Conservation (phyloP, 1,140 invertebrate species). For the Lepidurus couesii region DNA sequence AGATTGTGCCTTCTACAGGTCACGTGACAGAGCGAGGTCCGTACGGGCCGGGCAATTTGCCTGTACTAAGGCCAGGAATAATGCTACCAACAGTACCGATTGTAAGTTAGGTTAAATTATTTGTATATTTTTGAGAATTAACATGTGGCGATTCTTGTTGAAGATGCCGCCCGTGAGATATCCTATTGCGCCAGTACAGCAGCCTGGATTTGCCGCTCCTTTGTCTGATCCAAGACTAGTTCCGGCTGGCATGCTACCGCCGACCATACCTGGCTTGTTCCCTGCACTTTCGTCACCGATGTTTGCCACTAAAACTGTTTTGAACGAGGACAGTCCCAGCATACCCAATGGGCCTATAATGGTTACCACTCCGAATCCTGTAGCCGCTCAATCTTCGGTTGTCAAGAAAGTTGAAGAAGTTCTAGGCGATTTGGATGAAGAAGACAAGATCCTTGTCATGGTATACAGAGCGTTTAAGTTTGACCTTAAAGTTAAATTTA, state of each 20-base stretch:
- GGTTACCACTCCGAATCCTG: not conserved
- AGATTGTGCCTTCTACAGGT: not conserved
- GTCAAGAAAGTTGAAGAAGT: constrained; percentile 1
- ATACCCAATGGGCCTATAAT: not conserved
- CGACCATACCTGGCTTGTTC: not conserved
- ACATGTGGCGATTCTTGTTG: not conserved
- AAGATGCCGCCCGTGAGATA: not conserved
- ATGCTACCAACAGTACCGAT: not conserved
- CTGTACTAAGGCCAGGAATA: not conserved
- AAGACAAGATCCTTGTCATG: constrained; percentile 6
- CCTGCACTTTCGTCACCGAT: not conserved
- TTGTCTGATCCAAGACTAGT: not conserved
- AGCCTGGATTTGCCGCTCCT: not conserved
- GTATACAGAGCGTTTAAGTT: not conserved
- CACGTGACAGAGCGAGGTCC: not conserved
- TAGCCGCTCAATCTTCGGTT: not conserved
- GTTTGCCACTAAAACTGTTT: not conserved
- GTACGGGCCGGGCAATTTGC: not conserved
- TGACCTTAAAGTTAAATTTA: too few species aligned
- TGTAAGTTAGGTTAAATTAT: not conserved
- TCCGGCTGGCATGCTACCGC: not conserved
- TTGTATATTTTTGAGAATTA: not conserved
- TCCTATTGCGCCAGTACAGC: not conserved
- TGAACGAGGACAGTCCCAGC: not conserved
- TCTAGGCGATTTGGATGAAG: not conserved